Evolutionary conservation across 2,113 vertebrate genomes (phyloP), one percentile per base, ranked within the genome.

Genomic region (Etia nguti): DNA sequence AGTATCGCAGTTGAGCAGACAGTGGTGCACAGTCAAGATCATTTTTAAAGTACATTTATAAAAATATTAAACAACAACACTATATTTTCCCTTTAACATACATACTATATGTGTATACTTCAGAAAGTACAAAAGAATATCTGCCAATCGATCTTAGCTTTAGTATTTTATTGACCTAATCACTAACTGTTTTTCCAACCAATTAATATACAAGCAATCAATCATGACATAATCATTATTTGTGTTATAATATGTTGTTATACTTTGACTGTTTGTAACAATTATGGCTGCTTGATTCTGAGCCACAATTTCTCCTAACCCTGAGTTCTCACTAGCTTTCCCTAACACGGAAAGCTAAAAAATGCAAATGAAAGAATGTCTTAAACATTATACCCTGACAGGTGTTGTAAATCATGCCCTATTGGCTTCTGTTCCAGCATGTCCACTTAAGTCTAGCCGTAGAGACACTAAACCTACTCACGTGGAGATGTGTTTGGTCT

Each of bases 381-480:
- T 81, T 34, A 20, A 62, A 11, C 10, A 57, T 60, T 10, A n/a
- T 24, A 68, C 59, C 13, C 10, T 79, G 48, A 86, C 26, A 60
- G 16, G 18, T 18, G 10, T 50, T 24, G 2, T 54, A 22, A 38
- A 15, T 80, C 75, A 70, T 41, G 22, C 4, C 52, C 41, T 26
- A 3, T 4, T 55, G 46, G 65, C n/a, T 43, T 68, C 50, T 38
- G 79, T 60, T 75, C 80, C 52, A 57, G 2, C 65, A 87, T 48
- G 83, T 91, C 65, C 50, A 83, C 29, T 56, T 4, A 52, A 12
- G 81, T 86, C 79, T 18, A 43, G 43, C 56, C 26, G 52, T 55
- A 79, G 20, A 80, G 26, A 70, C 36, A 22, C 48, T 50, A 83
- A 70, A 87, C n/a, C 54, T 59, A 81, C 86, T 94, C 89, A 92